Evolutionary conservation across 2,113 vertebrate species (phyloP).

Genomic region (Tetrao urogallus): DNA sequence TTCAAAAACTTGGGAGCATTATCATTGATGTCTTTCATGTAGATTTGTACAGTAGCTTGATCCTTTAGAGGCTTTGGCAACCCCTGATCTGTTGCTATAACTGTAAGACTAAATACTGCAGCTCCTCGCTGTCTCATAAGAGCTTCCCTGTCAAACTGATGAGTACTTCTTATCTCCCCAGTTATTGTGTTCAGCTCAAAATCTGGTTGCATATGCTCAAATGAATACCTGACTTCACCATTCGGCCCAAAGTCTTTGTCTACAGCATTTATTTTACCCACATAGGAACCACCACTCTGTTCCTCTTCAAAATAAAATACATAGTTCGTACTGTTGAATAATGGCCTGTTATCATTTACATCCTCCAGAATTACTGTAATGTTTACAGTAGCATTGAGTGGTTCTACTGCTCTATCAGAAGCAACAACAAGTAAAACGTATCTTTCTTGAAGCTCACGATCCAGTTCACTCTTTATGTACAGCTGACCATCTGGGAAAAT

Average conservation of each 20-base stretch:
- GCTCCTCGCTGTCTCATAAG: constrained; percentile 92
- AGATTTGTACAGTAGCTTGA: constrained; percentile 95
- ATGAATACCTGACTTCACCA: constrained; percentile 91
- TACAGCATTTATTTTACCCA: constrained; percentile 89
- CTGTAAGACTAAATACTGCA: constrained; percentile 89
- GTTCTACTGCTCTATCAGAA: constrained; percentile 91
- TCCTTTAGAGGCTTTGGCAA: constrained; percentile 94
- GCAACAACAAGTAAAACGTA: constrained; percentile 90
- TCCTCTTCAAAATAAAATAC: constrained; percentile 96
- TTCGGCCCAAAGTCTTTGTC: constrained; percentile 95
- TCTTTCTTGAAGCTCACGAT: constrained; percentile 92
- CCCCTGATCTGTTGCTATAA: constrained; percentile 92
- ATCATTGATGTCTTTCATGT: constrained; percentile 95
- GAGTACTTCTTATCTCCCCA: constrained; percentile 89
- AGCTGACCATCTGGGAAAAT: constrained; percentile 97
- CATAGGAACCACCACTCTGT: constrained; percentile 85
- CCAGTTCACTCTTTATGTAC: constrained; percentile 95
- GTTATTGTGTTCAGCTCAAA: constrained; percentile 92
- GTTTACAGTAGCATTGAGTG: constrained; percentile 89
- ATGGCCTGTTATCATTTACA: constrained; percentile 95
- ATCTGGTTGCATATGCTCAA: constrained; percentile 89
- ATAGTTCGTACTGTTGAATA: constrained; percentile 97
- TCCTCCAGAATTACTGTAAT: constrained; percentile 93
- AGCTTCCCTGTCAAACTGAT: constrained; percentile 91
- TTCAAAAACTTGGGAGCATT: constrained; percentile 95